Evolutionary conservation across 2,888 invertebrate genomes (phyloP).

Genomic region (Frankliniella intonsa): DNA sequence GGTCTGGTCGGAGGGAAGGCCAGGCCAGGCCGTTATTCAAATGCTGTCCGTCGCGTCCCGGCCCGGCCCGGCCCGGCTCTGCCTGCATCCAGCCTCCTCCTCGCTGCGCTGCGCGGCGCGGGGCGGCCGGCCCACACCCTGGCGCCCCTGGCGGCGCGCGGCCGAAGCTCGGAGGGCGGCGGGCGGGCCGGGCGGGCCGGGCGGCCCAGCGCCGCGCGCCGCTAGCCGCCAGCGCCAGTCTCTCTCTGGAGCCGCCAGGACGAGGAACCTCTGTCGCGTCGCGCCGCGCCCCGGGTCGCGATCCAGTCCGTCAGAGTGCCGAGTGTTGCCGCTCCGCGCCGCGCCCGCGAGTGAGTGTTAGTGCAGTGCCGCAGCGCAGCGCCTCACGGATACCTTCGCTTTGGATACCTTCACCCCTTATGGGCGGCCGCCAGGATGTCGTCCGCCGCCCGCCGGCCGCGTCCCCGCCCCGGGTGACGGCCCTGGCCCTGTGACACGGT

Average conservation of each 20-base stretch:
- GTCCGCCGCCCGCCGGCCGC: not conserved
- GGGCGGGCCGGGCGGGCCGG: not conserved
- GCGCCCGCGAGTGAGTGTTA: not conserved
- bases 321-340: not conserved
- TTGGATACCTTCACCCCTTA: not conserved
- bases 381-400: not conserved
- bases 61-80: too few relatives aligned
- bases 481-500: too few relatives aligned
- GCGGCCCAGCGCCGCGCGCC: not conserved
- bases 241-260: not conserved
- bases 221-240: not conserved
- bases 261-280: not conserved
- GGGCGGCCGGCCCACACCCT: not conserved
- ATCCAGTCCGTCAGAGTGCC: not conserved
- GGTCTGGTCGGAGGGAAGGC: too few relatives aligned
- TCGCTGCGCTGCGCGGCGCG: not conserved
- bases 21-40: too few relatives aligned
- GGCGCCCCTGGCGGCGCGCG: not conserved
- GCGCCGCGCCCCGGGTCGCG: not conserved
- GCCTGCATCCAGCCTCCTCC: too few relatives aligned
- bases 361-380: not conserved
- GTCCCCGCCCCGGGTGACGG: conserved; percentile 4
- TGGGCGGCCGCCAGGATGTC: not conserved
- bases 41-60: too few relatives aligned
- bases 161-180: not conserved